phyloP scores from a whole-genome alignment of 2,113 vertebrate species.

The mouse (Mus musculus) region DNA sequence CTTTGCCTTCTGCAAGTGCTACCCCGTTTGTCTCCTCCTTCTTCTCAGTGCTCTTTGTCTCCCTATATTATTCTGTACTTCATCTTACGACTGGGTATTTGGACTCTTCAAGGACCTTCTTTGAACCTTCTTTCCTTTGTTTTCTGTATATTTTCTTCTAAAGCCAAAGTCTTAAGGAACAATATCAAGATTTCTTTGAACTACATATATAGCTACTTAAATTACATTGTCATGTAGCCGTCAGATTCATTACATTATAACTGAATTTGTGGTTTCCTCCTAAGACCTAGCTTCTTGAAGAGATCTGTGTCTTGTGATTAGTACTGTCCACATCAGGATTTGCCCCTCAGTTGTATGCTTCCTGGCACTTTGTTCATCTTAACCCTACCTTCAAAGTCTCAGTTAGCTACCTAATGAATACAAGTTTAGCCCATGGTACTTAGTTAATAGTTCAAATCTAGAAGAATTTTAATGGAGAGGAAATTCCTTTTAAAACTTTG shows the following conservation, averaged over 20 bases:
- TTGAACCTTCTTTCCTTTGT: neutral
- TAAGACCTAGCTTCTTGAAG: constrained; percentile 6
- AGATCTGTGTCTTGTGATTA: constrained; percentile 17
- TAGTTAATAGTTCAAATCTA: neutral
- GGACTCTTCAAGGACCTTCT: neutral
- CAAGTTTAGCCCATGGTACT: constrained; percentile 20
- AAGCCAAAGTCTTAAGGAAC: neutral
- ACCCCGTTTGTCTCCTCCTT: neutral
- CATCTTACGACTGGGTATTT: neutral
- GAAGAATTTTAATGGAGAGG: neutral
- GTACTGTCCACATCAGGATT: neutral
- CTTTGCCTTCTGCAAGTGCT: neutral
- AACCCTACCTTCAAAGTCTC: neutral
- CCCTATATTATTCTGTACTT: neutral
- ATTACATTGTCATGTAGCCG: neutral
- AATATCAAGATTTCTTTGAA: constrained; percentile 10
- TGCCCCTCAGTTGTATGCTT: neutral
- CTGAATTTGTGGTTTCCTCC: neutral
- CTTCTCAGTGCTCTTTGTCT: neutral
- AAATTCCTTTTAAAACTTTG: constrained; percentile 6
- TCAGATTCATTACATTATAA: constrained; percentile 31
- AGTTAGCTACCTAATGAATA: neutral
- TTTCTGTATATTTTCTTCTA: constrained; percentile 36
- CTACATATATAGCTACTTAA: neutral
- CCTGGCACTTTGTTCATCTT: neutral